Evolutionary conservation across 2,113 vertebrate species (phyloP), one percentile per base, ranked within the genome.

Genomic region (Taxidea taxus): DNA sequence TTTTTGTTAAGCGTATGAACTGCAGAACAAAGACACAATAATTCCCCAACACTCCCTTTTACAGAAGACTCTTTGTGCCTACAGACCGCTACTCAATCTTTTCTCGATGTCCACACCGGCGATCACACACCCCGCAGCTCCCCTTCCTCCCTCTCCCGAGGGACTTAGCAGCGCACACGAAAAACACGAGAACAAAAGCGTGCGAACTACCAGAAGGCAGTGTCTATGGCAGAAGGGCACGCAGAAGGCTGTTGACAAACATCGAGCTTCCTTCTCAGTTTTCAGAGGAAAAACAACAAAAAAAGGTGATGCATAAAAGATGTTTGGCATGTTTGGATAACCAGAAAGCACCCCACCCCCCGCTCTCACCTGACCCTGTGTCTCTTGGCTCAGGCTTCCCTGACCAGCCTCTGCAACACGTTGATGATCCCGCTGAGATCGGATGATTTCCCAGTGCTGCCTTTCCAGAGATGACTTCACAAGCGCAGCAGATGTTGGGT

Each of bases 391-490:
- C 44, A 20, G 3, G 2, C 78, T 23, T 68, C n/a, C 78, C 78
- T 4, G 12, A 90, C 34, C 34, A 11, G 44, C 64, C 87, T 81
- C 58, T 54, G 81, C 93, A 91, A 96, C 82, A 84, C 37, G 37
- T 64, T 31, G 92, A 90, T n/a, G n/a, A 42, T 15, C 60, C 78
- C 83, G n/a, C 49, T 49, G 74, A 77, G 87, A 83, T 4, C 51
- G 75, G 58, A 77, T 78, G 77, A 49, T 44, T 29, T 77, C 54
- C 47, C 58, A 77, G 78, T 90, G 82, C 96, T 85, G 85, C 54
- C 51, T 90, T 68, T 87, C 95, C 23, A 62, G 49, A 85, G 91
- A 56, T 89, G 81, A 93, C 93, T 87, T 87, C 29, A 39, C 51
- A 49, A 70, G 70, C 0, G 9, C 75, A 92, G 56, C 68, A 95